Conservation (phyloP, 2,888 invertebrate species). For the Spodoptera picta region DNA sequence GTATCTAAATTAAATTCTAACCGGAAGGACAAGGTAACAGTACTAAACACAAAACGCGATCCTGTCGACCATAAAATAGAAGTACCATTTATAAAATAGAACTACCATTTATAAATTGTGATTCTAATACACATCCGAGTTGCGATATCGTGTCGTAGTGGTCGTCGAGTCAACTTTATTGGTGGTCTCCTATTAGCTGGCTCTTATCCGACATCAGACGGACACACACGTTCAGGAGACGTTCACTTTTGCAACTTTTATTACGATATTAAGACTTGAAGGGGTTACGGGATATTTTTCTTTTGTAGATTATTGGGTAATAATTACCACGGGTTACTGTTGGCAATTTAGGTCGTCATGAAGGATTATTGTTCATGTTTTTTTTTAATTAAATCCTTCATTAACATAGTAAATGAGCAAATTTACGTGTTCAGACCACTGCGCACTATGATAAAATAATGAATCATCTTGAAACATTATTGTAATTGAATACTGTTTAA, state of each 20-base stretch:
- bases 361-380: too few species aligned
- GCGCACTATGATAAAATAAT: too few species aligned
- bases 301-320: too few species aligned
- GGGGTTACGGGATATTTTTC: slow-evolving; percentile 7
- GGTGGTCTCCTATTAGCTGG: slow-evolving; percentile 71
- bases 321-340: too few species aligned
- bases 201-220: slow-evolving; percentile 66
- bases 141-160: slow-evolving; percentile 53
- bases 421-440: too few species aligned
- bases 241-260: slow-evolving; percentile 57
- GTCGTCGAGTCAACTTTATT: slow-evolving; percentile 59
- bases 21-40: slow-evolving; percentile 28
- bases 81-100: slow-evolving; percentile 70
- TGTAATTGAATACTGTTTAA: too few species aligned
- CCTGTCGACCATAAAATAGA: slow-evolving; percentile 62
- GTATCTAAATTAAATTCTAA: slow-evolving; percentile 15
- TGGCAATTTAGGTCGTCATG: too few species aligned
- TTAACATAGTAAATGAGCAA: too few species aligned
- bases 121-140: slow-evolving; percentile 60
- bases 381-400: too few species aligned
- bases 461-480: too few species aligned
- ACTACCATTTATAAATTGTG: slow-evolving; percentile 71
- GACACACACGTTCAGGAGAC: slow-evolving; percentile 60
- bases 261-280: slow-evolving; percentile 39
- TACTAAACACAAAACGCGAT: slow-evolving; percentile 26